A percentile compares a stretch with the other conserved stretches of the same genome.
These are phyloP conservation scores for Pandion haliaetus DNA, from an alignment of 2,113 vertebrate genomes.

Conservation along the genomic window DNA sequence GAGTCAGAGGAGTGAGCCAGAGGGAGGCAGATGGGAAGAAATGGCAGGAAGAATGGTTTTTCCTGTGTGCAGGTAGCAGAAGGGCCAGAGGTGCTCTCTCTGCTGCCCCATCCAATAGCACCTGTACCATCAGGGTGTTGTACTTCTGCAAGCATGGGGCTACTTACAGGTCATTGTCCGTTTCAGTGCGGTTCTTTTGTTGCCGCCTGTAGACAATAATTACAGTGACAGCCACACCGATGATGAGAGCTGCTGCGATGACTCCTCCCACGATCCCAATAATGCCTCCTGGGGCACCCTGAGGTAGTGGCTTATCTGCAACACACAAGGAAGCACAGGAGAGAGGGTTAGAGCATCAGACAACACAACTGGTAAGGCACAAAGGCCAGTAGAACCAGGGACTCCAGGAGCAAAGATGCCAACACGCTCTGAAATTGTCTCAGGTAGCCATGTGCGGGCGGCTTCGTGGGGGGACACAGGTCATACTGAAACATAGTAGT, in stretches of 20 bases:
- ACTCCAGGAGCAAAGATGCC: neutral
- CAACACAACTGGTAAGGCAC: rapidly evolving
- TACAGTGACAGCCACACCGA: constrained; percentile 78
- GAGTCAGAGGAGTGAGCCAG: neutral
- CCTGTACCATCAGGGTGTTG: rapidly evolving
- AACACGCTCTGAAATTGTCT: rapidly evolving
- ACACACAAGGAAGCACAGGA: neutral
- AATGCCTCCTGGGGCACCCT: constrained; percentile 78
- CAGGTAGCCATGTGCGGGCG: rapidly evolving
- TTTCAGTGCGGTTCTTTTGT: constrained; percentile 76
- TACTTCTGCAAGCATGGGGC: rapidly evolving
- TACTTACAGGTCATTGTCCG: constrained; percentile 86
- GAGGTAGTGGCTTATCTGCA: constrained; percentile 87
- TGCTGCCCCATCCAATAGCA: neutral
- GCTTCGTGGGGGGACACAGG: neutral
- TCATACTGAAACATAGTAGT: neutral
- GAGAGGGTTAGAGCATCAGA: neutral
- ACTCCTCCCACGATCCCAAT: constrained; percentile 84
- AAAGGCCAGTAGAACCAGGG: neutral
- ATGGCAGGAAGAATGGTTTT: neutral
- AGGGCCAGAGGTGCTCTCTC: neutral
- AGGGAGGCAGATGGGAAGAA: neutral
- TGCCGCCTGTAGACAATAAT: constrained; percentile 81
- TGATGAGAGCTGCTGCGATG: constrained; percentile 78
- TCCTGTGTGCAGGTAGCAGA: rapidly evolving